Evolutionary conservation across 2,113 vertebrate genomes (phyloP).

Genomic region (Pica pica): DNA sequence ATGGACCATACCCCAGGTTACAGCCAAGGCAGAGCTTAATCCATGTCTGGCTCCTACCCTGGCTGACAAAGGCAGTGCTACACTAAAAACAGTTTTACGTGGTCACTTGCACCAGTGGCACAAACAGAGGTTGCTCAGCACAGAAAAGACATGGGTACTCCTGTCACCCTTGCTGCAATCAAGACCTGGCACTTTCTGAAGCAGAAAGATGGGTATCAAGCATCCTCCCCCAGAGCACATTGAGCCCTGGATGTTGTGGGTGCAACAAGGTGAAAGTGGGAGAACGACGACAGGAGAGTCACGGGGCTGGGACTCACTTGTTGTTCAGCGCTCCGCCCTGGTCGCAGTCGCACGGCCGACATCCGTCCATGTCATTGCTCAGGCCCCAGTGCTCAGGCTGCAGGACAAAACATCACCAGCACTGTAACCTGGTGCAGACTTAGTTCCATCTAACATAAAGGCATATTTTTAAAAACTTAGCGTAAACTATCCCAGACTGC

Average conservation of each 20-base stretch:
- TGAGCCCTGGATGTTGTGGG: not conserved
- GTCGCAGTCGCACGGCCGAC: constrained; percentile 94
- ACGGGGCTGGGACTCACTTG: constrained; percentile 74
- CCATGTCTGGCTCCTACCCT: not conserved
- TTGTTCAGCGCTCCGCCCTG: constrained; percentile 87
- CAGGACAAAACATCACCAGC: constrained; percentile 6
- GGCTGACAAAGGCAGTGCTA: not conserved
- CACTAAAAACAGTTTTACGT: not conserved
- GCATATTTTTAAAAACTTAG: not conserved
- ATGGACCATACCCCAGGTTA: fast-evolving
- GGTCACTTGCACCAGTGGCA: not conserved
- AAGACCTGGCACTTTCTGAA: not conserved
- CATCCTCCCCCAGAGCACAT: not conserved
- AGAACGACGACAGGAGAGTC: not conserved
- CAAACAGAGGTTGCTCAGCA: not conserved
- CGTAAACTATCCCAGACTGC: not conserved
- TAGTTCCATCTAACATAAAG: not conserved
- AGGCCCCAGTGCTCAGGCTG: constrained; percentile 95
- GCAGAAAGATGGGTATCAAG: not conserved
- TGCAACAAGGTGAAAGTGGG: not conserved
- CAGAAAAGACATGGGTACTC: not conserved
- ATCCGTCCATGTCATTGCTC: constrained; percentile 94
- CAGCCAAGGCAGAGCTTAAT: not conserved
- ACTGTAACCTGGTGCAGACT: not conserved
- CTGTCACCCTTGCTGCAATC: not conserved